Evolutionary conservation across 2,797 vertebrate species (phyloP).

Genomic region (Calcarius lapponicus): DNA sequence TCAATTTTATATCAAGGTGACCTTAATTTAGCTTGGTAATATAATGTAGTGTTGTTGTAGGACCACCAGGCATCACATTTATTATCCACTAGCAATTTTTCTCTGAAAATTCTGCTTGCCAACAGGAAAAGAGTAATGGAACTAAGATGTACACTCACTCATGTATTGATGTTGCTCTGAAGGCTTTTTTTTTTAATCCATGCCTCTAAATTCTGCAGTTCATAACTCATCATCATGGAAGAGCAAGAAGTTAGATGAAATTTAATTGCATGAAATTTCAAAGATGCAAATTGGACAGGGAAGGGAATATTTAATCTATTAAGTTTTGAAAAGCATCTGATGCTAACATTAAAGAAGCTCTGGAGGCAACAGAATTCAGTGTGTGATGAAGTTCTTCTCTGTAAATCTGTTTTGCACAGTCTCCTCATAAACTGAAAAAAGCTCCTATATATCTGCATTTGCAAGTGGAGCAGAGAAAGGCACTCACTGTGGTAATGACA

Average conservation of each 20-base stretch:
- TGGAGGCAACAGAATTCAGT: constrained; percentile 31
- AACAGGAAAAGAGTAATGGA: constrained; percentile 38
- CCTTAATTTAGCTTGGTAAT: constrained; percentile 39
- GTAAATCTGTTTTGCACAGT: constrained; percentile 30
- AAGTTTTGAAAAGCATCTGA: constrained; percentile 62
- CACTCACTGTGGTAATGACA: background rate
- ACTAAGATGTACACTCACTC: background rate
- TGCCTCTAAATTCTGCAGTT: constrained; percentile 28
- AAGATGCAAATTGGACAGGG: constrained; percentile 51
- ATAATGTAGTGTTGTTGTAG: constrained; percentile 26
- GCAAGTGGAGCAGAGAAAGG: background rate
- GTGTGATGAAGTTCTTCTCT: constrained; percentile 33
- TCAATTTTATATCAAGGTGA: constrained; percentile 55
- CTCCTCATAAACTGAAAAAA: constrained; percentile 3
- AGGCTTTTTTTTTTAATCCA: background rate
- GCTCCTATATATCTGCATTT: constrained; percentile 6
- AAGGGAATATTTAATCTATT: constrained; percentile 50
- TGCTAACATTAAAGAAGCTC: constrained; percentile 43
- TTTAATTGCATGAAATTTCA: constrained; percentile 61
- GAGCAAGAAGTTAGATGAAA: constrained; percentile 47
- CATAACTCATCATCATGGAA: constrained; percentile 51
- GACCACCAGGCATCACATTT: constrained; percentile 30
- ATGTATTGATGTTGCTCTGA: constrained; percentile 10
- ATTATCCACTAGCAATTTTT: constrained; percentile 43
- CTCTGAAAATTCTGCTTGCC: constrained; percentile 37